A percentile compares a stretch with the other conserved stretches of the same genome.
Conservation (phyloP, 2,888 invertebrate species). For the Cyclophora albipunctata region DNA sequence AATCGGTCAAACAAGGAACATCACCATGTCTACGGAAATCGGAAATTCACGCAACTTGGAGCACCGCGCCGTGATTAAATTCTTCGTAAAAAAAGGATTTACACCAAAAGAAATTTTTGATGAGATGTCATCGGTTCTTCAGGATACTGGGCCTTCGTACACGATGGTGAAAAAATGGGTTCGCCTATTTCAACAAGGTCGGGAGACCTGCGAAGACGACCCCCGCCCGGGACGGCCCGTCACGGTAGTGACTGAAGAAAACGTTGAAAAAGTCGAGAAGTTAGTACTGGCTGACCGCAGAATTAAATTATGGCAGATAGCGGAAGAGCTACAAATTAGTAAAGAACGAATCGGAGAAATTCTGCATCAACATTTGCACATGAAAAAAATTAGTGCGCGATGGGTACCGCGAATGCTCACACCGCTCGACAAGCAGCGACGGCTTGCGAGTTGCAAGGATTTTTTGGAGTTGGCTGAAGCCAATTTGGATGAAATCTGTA, state of each 20-base stretch:
- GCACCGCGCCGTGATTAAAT: no score
- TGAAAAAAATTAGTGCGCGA: no score
- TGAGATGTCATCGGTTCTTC: slow-evolving; percentile 8
- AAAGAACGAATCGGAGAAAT: slow-evolving; percentile 22
- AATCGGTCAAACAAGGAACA: no score
- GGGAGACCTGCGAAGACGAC: no score
- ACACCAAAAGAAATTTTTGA: background rate
- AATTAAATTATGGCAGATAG: slow-evolving; percentile 12
- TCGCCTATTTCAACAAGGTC: no score
- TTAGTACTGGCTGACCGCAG: no score
- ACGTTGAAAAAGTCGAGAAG: no score
- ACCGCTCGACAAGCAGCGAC: background rate
- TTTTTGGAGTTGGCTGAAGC: background rate
- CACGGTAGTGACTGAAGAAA: no score
- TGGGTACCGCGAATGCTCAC: background rate
- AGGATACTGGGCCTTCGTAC: slow-evolving; percentile 2
- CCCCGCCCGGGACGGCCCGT: no score
- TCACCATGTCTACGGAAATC: no score
- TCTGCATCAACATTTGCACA: background rate
- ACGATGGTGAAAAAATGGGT: slow-evolving; percentile 1
- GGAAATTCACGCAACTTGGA: no score
- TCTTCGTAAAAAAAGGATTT: no score
- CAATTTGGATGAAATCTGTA: slow-evolving; percentile 17
- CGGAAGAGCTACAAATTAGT: slow-evolving; percentile 19
- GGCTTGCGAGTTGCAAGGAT: background rate